Evolutionary conservation across 2,888 invertebrate genomes (phyloP).

Genomic region (Caenorhabditis wallacei): DNA sequence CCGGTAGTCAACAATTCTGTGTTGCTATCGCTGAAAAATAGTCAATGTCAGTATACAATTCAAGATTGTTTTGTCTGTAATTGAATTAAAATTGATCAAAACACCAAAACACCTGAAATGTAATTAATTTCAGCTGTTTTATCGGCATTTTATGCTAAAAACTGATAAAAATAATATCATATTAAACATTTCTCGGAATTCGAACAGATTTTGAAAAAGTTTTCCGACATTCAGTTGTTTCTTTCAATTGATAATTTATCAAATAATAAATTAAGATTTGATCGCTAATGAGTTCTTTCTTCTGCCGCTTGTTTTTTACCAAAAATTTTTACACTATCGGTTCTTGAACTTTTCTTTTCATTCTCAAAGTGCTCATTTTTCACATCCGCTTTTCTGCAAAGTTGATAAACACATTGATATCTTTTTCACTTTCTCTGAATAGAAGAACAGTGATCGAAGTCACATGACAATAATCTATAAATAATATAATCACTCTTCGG

Average conservation of each 20-base stretch:
- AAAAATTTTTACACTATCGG: not conserved
- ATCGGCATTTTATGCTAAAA: too few relatives aligned
- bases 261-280: too few relatives aligned
- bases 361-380: conserved; percentile 10
- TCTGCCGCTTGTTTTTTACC: not conserved
- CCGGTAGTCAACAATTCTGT: not conserved
- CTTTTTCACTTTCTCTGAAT: not conserved
- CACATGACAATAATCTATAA: conserved; percentile 24
- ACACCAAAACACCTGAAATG: conserved; percentile 2
- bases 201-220: too few relatives aligned
- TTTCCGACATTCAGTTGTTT: too few relatives aligned
- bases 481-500: conserved; percentile 5
- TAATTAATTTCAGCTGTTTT: too few relatives aligned
- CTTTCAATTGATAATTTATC: too few relatives aligned
- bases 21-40: not conserved
- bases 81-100: not conserved
- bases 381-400: not conserved
- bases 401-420: not conserved
- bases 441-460: not conserved
- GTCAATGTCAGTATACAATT: conserved; percentile 12
- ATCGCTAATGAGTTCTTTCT: too few relatives aligned
- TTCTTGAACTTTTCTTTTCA: conserved; percentile 14
- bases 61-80: not conserved
- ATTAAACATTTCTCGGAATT: too few relatives aligned
- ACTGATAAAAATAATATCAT: too few relatives aligned